Evolutionary conservation across 2,113 vertebrate genomes (phyloP).

Genomic region (Rhinogobius similis): DNA sequence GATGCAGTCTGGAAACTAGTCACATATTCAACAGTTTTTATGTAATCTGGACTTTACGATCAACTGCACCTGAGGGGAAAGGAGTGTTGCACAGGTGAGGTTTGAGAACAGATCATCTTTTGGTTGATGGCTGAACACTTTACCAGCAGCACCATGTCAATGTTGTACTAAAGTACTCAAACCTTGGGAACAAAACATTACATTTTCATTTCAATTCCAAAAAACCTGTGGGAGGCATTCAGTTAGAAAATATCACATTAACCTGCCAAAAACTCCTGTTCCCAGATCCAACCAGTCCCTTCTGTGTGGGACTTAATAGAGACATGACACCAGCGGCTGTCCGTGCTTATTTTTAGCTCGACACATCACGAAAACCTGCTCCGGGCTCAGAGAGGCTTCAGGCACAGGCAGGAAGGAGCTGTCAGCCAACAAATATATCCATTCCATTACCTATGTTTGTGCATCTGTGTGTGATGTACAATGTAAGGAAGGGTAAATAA

Average conservation of each 20-base stretch:
- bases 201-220: neutral
- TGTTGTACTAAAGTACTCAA: neutral
- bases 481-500: neutral
- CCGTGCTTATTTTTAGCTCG: conserved; percentile 2
- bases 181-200: neutral
- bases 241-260: neutral
- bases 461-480: neutral
- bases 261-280: conserved; percentile 7
- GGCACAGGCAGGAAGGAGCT: neutral
- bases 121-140: neutral
- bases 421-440: conserved; percentile 4
- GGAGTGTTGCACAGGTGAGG: neutral
- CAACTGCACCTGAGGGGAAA: neutral
- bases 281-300: neutral
- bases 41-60: neutral
- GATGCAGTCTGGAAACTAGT: neutral
- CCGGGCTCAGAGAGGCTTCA: conserved; percentile 1
- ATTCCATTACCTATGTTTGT: neutral
- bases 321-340: conserved; percentile 13
- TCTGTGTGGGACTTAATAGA: conserved; percentile 13
- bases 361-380: conserved; percentile 8
- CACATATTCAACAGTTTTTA: neutral
- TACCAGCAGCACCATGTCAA: neutral
- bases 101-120: neutral
- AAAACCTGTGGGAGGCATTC: neutral